Base-by-base conservation (phyloP, 2,113 vertebrate genomes). In the Atrichornis clamosus region DNA sequence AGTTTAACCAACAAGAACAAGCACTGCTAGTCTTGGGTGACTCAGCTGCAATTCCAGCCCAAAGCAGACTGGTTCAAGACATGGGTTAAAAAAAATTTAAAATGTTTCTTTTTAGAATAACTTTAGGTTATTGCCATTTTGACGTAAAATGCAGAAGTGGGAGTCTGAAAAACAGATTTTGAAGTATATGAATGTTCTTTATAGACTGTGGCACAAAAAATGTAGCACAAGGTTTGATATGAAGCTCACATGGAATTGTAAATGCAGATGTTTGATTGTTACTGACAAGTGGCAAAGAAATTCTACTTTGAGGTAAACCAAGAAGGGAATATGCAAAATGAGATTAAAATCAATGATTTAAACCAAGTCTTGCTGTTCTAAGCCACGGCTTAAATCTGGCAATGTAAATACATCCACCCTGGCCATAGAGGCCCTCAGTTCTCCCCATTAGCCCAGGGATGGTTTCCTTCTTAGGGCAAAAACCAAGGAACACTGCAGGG, bases 361-460 rank as follows among this genome's bases (percentile, higher is more conserved):
- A 83, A 89, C 11, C 7, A 53, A 65, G 32, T 50, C 20, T 62
- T 75, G 39, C 32, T 58, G 86, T 81, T 89, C 89, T 27, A 60
- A 90, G 58, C 62, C 70, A 49, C 7, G 5, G 24, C 49, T 91
- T 56, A 72, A 87, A 37, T 35, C 49, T 93, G 74, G 26, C 82
- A 87, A 44, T 37, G 26, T 65, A 76, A 93, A 75, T 70, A 18
- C 65, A 95, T 95, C 94, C 95, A 96, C 95, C 94, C 94, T 97
- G 95, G 83, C 93, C 95, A 97, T 7, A 81, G 84, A 84, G 47
- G 41, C 77, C 80, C 73, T 78, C 28, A 17, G 60, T 2, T 68
- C 79, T 80, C 63, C 56, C 60, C 55, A 11, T 15, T 0, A 89
- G 17, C 87, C 53, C 87, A 58, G 0, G 30, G 70, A 33, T 4